Evolutionary conservation across 2,113 vertebrate genomes (phyloP).

Genomic region (Haliaeetus leucogaster): DNA sequence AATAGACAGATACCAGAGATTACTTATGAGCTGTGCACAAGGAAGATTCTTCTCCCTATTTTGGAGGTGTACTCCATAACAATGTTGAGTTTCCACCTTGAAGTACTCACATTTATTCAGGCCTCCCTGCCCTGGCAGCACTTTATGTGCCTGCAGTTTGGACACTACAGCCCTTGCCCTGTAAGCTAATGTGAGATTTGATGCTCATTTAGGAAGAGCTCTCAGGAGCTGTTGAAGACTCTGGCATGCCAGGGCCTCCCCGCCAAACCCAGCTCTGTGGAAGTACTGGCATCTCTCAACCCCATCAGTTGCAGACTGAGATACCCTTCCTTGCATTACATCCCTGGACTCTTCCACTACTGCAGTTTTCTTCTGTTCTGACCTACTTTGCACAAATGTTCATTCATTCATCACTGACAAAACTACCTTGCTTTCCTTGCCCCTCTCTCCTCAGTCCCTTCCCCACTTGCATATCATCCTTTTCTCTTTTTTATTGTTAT

Average conservation of each 20-base stretch:
- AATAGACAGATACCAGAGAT: not conserved
- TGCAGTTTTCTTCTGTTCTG: not conserved
- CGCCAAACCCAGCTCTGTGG: not conserved
- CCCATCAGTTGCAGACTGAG: not conserved
- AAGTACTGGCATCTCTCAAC: not conserved
- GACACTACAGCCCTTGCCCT: not conserved
- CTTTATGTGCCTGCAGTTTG: not conserved
- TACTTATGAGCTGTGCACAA: not conserved
- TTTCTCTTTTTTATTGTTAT: not conserved
- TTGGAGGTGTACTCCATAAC: not conserved
- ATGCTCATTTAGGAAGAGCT: not conserved
- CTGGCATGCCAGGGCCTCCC: fast-evolving
- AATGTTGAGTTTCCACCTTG: not conserved
- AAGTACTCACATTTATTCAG: not conserved
- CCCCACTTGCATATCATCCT: not conserved
- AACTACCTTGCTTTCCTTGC: not conserved
- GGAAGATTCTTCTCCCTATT: conserved; percentile 4
- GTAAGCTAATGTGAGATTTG: fast-evolving
- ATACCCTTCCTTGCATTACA: not conserved
- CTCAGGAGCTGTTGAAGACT: not conserved
- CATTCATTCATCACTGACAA: not conserved
- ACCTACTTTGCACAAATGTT: not conserved
- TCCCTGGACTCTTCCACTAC: not conserved
- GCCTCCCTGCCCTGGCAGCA: not conserved
- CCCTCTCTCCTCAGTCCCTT: not conserved